Percentiles rank a stretch among this genome's conserved stretches.
These are phyloP conservation scores for Clarias fuscus DNA, from an alignment of 2,797 vertebrate genomes.

Conservation along the genomic window DNA sequence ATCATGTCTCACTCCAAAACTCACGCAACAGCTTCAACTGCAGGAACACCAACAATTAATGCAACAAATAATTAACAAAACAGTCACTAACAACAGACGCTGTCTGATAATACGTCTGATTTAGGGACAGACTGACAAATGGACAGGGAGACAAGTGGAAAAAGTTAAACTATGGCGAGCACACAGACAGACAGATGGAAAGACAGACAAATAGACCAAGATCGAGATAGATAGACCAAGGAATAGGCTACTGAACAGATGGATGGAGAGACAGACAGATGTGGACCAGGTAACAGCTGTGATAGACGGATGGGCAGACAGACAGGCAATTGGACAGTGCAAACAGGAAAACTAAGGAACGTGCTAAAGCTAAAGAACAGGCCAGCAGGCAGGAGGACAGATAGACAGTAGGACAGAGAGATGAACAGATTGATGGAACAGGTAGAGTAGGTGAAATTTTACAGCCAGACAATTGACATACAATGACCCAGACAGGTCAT, in stretches of 20 bases:
- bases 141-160: too few species aligned
- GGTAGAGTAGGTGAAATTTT: neutral
- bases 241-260: neutral
- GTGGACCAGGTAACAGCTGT: too few species aligned
- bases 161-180: too few species aligned
- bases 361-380: neutral
- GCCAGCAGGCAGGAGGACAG: neutral
- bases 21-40: neutral
- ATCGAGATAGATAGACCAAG: neutral
- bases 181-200: too few species aligned
- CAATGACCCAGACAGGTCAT: neutral
- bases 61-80: neutral
- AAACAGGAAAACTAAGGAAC: too few species aligned
- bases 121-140: neutral
- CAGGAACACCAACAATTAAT: neutral
- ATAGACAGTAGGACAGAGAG: neutral
- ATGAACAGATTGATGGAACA: neutral
- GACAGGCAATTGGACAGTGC: neutral
- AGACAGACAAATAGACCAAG: too few species aligned
- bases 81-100: neutral
- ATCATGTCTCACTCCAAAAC: neutral
- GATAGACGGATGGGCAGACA: too few species aligned
- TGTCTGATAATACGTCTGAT: neutral
- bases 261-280: neutral
- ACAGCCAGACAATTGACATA: neutral